Conservation (phyloP, 2,888 invertebrate species). For the Xestobium rufovillosum region DNA sequence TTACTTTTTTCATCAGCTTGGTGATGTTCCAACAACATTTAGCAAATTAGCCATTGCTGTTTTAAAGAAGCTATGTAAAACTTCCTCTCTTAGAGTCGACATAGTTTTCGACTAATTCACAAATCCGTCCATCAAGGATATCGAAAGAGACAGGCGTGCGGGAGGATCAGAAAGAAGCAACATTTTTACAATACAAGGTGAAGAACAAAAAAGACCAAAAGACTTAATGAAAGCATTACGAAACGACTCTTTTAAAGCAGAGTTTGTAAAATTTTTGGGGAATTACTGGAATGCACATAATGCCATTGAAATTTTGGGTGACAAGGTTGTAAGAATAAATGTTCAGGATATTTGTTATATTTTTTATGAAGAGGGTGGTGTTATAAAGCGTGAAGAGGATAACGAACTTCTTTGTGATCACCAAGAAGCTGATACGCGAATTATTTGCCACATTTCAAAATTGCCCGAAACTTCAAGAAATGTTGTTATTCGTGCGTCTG, state of each 20-base stretch:
- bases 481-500: constrained; percentile 17
- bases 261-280: constrained; percentile 21
- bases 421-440: constrained; percentile 20
- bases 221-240: constrained; percentile 4
- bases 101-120: too few species aligned
- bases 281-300: constrained; percentile 19
- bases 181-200: too few species aligned
- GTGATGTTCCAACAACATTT: too few species aligned
- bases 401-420: constrained; percentile 15
- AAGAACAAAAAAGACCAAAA: constrained; percentile 6
- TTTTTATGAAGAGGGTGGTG: constrained; percentile 2
- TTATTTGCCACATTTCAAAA: constrained; percentile 18
- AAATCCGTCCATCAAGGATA: too few species aligned
- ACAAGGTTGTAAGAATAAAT: constrained; percentile 15
- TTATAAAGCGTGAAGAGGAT: constrained; percentile 10
- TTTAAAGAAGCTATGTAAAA: too few species aligned
- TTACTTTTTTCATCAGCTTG: too few species aligned
- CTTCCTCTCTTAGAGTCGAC: too few species aligned
- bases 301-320: constrained; percentile 18
- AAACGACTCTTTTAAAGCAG: constrained; percentile 14
- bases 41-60: too few species aligned
- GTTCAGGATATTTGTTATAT: constrained; percentile 9
- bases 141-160: too few species aligned
- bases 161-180: too few species aligned
- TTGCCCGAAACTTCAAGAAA: constrained; percentile 5